Percentiles rank a stretch among this genome's conserved stretches.
phyloP scores from a whole-genome alignment of 2,797 vertebrate genomes.

The Clarias fuscus region DNA sequence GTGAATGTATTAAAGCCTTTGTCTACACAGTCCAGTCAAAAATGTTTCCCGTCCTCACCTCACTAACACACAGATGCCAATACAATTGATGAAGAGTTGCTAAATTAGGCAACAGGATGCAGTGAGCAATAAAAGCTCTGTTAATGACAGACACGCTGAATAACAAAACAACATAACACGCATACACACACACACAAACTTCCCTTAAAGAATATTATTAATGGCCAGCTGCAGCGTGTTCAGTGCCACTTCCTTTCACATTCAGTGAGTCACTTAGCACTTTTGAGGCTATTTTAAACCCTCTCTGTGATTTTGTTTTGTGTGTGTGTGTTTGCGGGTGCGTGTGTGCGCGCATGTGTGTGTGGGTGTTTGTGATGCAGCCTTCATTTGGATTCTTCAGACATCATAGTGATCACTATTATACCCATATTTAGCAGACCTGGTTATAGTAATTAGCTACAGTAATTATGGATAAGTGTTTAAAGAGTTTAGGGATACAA shows the following conservation, averaged over 20 bases:
- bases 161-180: neutral
- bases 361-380: neutral
- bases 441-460: neutral
- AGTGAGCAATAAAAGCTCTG: constrained; percentile 17
- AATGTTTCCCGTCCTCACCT: neutral
- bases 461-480: neutral
- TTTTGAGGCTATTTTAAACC: constrained; percentile 37
- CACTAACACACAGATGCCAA: constrained; percentile 3
- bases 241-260: constrained; percentile 30
- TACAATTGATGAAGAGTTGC: constrained; percentile 25
- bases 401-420: neutral
- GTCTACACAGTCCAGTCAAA: neutral
- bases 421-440: neutral
- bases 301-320: neutral
- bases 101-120: constrained; percentile 35
- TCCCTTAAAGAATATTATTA: constrained; percentile 36
- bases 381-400: neutral
- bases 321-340: neutral
- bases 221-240: constrained; percentile 28
- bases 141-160: constrained; percentile 21
- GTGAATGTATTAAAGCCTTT: neutral
- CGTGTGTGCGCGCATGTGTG: neutral
- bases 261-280: constrained; percentile 38
- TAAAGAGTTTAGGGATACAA: neutral
- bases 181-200: constrained; percentile 9